A percentile compares a stretch with the other conserved stretches of the same genome.
phyloP scores from a whole-genome alignment of 1,140 invertebrate genomes.

The Bombyx mandarina region DNA sequence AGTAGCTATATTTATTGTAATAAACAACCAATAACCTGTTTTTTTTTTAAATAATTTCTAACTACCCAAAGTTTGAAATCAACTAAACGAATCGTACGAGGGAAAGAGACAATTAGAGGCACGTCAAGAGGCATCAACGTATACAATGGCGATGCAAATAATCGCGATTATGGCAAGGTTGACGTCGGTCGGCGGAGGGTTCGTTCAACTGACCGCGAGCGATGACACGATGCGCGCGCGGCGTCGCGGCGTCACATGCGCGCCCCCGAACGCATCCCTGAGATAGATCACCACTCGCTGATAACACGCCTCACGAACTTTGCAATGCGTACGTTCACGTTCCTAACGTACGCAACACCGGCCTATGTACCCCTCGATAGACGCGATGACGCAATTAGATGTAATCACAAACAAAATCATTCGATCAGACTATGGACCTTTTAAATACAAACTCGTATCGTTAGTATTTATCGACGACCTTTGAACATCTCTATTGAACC shows the following conservation, averaged over 20 bases:
- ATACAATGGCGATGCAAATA: conserved; percentile 67
- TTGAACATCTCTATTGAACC: no score
- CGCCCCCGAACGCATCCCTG: conserved; percentile 10
- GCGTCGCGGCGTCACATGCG: conserved; percentile 52
- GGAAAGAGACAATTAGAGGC: conserved; percentile 40
- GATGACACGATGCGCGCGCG: conserved; percentile 64
- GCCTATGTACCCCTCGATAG: background rate
- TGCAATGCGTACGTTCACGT: background rate
- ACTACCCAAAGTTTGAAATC: background rate
- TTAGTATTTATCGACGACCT: no score
- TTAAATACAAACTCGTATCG: no score
- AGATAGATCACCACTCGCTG: background rate
- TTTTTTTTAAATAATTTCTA: no score
- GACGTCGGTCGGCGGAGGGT: conserved; percentile 58
- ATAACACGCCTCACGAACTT: background rate
- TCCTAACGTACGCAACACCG: background rate
- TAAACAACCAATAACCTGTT: no score
- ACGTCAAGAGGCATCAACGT: conserved; percentile 36
- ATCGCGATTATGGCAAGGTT: conserved; percentile 67
- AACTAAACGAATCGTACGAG: background rate
- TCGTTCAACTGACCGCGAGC: conserved; percentile 69
- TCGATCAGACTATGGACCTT: no score
- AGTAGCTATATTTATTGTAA: no score
- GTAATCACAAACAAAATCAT: conserved; percentile 18
- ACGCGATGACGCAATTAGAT: conserved; percentile 19